A percentile compares a stretch with the other conserved stretches of the same genome.
Conservation (phyloP, 2,888 invertebrate species). For the Bombylius major region DNA sequence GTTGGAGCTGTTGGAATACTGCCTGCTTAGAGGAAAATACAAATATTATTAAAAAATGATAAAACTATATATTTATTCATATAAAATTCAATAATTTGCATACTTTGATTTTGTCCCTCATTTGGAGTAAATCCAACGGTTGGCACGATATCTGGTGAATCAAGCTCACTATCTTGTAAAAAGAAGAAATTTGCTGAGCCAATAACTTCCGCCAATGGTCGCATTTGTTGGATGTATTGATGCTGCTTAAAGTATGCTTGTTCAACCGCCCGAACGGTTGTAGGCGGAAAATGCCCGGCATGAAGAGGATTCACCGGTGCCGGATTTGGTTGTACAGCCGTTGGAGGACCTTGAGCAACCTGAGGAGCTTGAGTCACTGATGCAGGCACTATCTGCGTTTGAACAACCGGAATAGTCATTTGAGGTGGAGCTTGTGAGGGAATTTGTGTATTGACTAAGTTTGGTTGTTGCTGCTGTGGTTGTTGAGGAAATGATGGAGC, state of each 20-base stretch:
- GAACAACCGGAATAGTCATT: conserved; percentile 13
- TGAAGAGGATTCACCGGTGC: conserved; percentile 12
- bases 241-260: conserved; percentile 49
- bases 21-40: too few species aligned
- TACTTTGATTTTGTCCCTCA: conserved; percentile 11
- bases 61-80: background rate
- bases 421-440: conserved; percentile 8
- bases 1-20: conserved; percentile 6
- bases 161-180: conserved; percentile 82
- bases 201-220: conserved; percentile 62
- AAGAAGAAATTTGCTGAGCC: conserved; percentile 68
- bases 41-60: background rate
- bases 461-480: conserved; percentile 17
- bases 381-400: conserved; percentile 5
- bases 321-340: conserved; percentile 19
- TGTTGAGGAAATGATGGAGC: conserved; percentile 41
- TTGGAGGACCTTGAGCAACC: conserved; percentile 15
- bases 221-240: conserved; percentile 42
- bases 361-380: conserved; percentile 8
- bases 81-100: too few species aligned
- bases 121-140: conserved; percentile 18
- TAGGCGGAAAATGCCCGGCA: conserved; percentile 37
- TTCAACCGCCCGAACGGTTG: conserved; percentile 49
- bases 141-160: conserved; percentile 48
- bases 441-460: conserved; percentile 5